Percentiles rank a stretch among this genome's conserved stretches.
Evolutionary conservation across 2,113 vertebrate species (phyloP).

Genomic region (Sphaerodactylus townsendi): DNA sequence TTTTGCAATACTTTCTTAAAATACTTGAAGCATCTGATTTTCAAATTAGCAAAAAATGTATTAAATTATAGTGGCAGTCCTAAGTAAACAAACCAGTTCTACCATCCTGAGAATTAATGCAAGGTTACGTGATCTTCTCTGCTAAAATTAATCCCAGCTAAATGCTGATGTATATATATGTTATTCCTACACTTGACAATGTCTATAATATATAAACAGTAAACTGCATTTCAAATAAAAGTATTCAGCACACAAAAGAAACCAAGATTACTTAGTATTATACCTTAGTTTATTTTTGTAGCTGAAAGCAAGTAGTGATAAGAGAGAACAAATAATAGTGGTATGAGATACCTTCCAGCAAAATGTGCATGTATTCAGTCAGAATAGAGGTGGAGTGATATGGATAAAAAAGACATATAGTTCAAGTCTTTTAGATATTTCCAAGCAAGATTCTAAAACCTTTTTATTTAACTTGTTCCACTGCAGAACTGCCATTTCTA

Average conservation of each 20-base stretch:
- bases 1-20: slow-evolving; percentile 29
- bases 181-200: not conserved
- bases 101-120: slow-evolving; percentile 19
- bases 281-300: slow-evolving; percentile 4
- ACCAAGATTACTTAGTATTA: not conserved
- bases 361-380: not conserved
- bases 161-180: slow-evolving; percentile 17
- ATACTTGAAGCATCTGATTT: slow-evolving; percentile 29
- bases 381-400: not conserved
- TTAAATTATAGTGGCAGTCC: slow-evolving; percentile 28
- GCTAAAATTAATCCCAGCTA: slow-evolving; percentile 29
- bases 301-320: not conserved
- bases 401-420: not conserved
- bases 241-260: not conserved
- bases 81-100: slow-evolving; percentile 54
- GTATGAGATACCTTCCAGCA: not conserved
- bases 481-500: not conserved
- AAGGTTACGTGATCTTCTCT: not conserved
- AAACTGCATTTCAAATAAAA: slow-evolving; percentile 2
- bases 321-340: slow-evolving; percentile 3
- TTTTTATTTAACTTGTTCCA: not conserved
- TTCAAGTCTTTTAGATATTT: not conserved
- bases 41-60: not conserved
- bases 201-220: not conserved
- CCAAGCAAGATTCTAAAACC: not conserved